These are phyloP conservation scores for Sternarchorhynchus goeldii DNA, from an alignment of 2,797 vertebrate genomes.

Conservation along the genomic window DNA sequence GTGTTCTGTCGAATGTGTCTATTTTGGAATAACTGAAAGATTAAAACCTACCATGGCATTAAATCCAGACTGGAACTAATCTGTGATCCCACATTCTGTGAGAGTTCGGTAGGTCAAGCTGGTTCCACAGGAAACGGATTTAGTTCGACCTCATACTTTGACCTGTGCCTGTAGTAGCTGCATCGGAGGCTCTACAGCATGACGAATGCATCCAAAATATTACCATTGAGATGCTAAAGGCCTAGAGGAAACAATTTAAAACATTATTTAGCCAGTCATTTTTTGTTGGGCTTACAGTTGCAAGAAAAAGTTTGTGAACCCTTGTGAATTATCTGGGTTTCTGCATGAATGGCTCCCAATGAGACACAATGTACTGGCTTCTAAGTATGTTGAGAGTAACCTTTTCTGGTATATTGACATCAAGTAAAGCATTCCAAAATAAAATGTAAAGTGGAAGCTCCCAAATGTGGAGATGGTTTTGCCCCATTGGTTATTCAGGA, in stretches of 20 bases:
- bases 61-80: not conserved
- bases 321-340: no score
- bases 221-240: not conserved
- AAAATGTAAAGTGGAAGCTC: no score
- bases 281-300: constrained; percentile 35
- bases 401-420: no score
- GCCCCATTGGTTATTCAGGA: no score
- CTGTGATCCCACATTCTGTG: not conserved
- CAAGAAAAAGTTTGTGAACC: no score
- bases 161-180: constrained; percentile 15
- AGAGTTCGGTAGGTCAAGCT: constrained; percentile 22
- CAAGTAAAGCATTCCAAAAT: no score
- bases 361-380: no score
- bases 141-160: not conserved
- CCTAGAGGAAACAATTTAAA: constrained; percentile 7
- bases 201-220: not conserved
- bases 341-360: constrained; percentile 11
- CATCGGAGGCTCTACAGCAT: not conserved
- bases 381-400: no score
- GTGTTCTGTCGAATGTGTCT: constrained; percentile 56
- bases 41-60: not conserved
- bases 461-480: no score
- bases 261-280: constrained; percentile 12
- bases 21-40: constrained; percentile 47
- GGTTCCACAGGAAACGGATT: no score